Evolutionary conservation across 2,113 vertebrate species (phyloP).

Genomic region (Trematomus loennbergii): DNA sequence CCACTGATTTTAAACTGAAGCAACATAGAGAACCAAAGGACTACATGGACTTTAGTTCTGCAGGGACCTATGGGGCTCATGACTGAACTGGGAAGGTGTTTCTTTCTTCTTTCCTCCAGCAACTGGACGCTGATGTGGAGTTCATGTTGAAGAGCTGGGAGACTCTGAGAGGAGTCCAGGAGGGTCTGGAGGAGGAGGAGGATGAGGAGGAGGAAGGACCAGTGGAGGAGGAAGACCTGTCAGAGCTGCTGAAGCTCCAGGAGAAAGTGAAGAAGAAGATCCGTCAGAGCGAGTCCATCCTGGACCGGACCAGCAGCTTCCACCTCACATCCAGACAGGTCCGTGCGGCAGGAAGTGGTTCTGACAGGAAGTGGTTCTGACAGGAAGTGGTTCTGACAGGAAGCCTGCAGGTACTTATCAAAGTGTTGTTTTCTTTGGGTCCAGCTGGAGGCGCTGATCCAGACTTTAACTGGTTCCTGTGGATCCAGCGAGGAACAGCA

Average conservation of each 20-base stretch:
- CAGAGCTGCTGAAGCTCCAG: slow-evolving; percentile 85
- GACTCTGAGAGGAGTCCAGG: slow-evolving; percentile 60
- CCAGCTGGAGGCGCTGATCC: slow-evolving; percentile 82
- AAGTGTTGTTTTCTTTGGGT: slow-evolving; percentile 22
- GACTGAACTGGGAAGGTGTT: neutral
- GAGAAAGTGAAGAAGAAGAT: slow-evolving; percentile 84
- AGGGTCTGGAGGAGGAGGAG: slow-evolving; percentile 82
- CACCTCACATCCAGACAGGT: slow-evolving; percentile 78
- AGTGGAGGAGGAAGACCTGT: slow-evolving; percentile 80
- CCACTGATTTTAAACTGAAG: neutral
- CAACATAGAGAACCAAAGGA: too few relatives aligned
- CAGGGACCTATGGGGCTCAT: neutral
- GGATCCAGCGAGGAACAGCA: slow-evolving; percentile 68
- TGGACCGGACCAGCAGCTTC: slow-evolving; percentile 86
- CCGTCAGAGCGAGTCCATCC: slow-evolving; percentile 83
- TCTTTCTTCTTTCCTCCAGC: slow-evolving; percentile 71
- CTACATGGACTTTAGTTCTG: too few relatives aligned
- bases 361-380: too few relatives aligned
- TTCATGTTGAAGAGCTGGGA: slow-evolving; percentile 84
- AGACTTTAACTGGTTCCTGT: slow-evolving; percentile 32
- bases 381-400: too few relatives aligned
- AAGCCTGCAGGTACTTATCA: too few relatives aligned
- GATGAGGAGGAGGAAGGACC: slow-evolving; percentile 77
- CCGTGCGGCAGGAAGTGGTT: neutral
- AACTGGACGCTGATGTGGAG: slow-evolving; percentile 88